These are phyloP conservation scores for Conger conger DNA, from an alignment of 2,113 vertebrate species.

Conservation along the genomic window DNA sequence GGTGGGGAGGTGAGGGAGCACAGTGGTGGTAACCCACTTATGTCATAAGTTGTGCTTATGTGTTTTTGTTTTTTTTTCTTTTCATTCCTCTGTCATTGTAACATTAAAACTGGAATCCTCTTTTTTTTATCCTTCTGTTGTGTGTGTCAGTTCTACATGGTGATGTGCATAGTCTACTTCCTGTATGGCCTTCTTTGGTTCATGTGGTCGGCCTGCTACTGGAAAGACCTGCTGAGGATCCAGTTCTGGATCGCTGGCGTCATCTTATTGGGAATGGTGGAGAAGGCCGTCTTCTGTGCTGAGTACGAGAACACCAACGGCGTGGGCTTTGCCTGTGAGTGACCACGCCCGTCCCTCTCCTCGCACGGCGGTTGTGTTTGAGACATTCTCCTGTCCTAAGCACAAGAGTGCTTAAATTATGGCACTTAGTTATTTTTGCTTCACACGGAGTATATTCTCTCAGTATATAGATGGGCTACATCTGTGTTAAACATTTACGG, in stretches of 20 bases:
- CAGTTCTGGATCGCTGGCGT: constrained; percentile 90
- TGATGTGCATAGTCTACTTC: constrained; percentile 84
- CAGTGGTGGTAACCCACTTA: no score
- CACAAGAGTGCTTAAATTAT: no score
- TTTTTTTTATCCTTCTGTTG: not conserved
- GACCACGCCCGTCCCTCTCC: not conserved
- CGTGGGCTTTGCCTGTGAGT: constrained; percentile 79
- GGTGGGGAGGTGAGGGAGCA: no score
- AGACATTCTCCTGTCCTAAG: not conserved
- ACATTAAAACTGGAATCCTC: no score
- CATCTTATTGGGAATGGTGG: constrained; percentile 86
- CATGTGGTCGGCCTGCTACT: constrained; percentile 82
- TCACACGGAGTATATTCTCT: not conserved
- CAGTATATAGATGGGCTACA: not conserved
- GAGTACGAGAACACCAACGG: constrained; percentile 84
- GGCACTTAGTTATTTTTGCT: no score
- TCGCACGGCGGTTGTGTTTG: no score
- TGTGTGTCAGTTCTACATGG: constrained; percentile 79
- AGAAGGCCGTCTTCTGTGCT: constrained; percentile 85
- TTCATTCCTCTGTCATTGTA: no score
- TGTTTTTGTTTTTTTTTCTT: not conserved
- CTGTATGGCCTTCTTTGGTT: constrained; percentile 83
- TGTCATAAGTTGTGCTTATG: no score
- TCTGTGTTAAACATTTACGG: not conserved
- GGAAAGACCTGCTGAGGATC: constrained; percentile 86